Evolutionary conservation across 2,797 vertebrate species (phyloP), one percentile per base, ranked within the genome.

Genomic region (Tangara arthus): DNA sequence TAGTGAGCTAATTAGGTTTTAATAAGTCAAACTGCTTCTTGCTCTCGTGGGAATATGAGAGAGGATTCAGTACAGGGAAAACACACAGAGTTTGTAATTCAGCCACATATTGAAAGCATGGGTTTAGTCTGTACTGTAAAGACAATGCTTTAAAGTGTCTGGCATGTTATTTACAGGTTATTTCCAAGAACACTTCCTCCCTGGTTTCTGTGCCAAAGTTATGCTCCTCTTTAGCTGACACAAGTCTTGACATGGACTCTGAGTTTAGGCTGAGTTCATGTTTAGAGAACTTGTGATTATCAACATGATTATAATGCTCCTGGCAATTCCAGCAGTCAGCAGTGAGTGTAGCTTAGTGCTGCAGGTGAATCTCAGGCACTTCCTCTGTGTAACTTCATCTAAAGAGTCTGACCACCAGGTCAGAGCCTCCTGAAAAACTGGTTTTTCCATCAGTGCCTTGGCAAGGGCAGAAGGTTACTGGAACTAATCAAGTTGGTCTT

Each of bases 401-500:
- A 22, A 81, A 94, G 95, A 75, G 70, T 46, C 4, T 55, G 76
- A 91, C 82, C 85, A 78, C 66, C 73, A 71, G 32, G 59, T 94
- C 95, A 82, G 81, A 90, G 83, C 85, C 89, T 89, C 90, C 91
- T 35, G 72, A 94, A 81, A 85, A 93, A 41, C 84, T 57, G 49
- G n/a, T 32, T 83, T 93, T 92, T 91, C 87, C 81, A 41, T 84
- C 96, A 86, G 93, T 88, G 89, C 71, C 23, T 83, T 82, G 81
- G 39, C 30, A 68, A 94, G 97, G 96, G 89, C 97, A 94, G 73
- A n/a, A 96, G 92, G 96, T 98, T 78, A 95, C 65, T 82, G 81
- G 71, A 66, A 94, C 95, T 97, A 94, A 97, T 97, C 96, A 93
- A 32, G 95, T 35, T 92, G 92, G 90, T 87, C 53, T 79, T 92